A percentile compares a stretch with the other conserved stretches of the same genome.
phyloP scores from a whole-genome alignment of 2,797 vertebrate species.

The Manis pentadactyla region DNA sequence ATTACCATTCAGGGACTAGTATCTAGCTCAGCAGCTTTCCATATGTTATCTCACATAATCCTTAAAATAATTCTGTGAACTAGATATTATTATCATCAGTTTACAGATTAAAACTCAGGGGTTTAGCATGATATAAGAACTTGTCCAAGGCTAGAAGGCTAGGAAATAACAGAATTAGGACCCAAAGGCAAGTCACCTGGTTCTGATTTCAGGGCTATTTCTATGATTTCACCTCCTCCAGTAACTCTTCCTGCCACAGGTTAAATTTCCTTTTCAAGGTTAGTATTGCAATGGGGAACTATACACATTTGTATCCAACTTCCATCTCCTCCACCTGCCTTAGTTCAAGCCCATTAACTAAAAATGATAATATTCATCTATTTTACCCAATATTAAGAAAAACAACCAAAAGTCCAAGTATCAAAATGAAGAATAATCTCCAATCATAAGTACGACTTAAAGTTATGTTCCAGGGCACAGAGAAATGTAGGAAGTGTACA shows the following conservation, averaged over 20 bases:
- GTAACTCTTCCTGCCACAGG: not conserved
- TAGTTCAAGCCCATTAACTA: not conserved
- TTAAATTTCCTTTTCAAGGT: not conserved
- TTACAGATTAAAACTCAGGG: not conserved
- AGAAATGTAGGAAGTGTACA: not conserved
- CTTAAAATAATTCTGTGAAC: not conserved
- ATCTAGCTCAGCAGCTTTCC: not conserved
- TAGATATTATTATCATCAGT: not conserved
- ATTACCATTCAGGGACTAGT: not conserved
- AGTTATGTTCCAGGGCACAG: not conserved
- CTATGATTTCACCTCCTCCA: not conserved
- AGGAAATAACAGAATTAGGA: not conserved
- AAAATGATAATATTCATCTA: not conserved
- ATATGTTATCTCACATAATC: not conserved
- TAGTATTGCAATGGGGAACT: not conserved
- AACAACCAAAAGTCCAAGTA: not conserved
- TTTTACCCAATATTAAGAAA: slow-evolving; percentile 7
- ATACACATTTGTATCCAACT: not conserved
- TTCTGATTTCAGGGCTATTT: not conserved
- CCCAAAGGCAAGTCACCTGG: not conserved
- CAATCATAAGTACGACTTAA: not conserved
- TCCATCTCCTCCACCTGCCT: not conserved
- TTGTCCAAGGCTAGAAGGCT: not conserved
- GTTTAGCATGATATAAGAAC: not conserved
- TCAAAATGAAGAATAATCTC: not conserved